A percentile compares a stretch with the other conserved stretches of the same genome.
These are phyloP conservation scores for Pygoscelis antarcticus DNA, from an alignment of 2,113 vertebrate genomes.

Conservation along the genomic window DNA sequence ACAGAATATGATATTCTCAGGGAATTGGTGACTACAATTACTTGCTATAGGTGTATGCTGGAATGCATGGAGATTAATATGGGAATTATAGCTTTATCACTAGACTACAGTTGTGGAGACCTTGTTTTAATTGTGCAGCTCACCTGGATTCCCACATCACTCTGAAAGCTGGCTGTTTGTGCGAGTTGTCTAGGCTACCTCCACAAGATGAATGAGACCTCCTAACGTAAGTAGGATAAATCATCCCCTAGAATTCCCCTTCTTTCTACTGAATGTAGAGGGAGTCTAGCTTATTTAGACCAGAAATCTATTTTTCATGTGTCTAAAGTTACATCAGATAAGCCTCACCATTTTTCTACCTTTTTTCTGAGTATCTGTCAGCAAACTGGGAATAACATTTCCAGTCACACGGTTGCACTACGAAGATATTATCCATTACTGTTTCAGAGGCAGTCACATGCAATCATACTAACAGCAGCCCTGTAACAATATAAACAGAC, in stretches of 20 bases:
- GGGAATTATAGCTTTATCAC: not conserved
- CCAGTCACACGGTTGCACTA: not conserved
- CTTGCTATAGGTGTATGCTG: not conserved
- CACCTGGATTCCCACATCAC: not conserved
- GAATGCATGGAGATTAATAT: not conserved
- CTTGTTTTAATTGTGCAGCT: not conserved
- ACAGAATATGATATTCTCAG: not conserved
- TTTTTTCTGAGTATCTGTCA: not conserved
- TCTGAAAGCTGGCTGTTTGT: not conserved
- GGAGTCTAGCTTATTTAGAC: not conserved
- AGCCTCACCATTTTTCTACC: not conserved
- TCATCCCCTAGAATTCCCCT: not conserved
- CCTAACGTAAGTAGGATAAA: constrained; percentile 15
- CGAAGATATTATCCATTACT: not conserved
- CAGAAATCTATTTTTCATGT: constrained; percentile 27
- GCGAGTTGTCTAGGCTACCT: not conserved
- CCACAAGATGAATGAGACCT: not conserved
- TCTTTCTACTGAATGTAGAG: not conserved
- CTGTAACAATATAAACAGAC: not conserved
- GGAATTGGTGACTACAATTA: not conserved
- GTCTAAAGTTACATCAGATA: not conserved
- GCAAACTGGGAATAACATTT: not conserved
- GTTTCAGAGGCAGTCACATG: not conserved
- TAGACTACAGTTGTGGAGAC: not conserved
- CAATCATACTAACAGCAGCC: not conserved